Evolutionary conservation across 2,888 invertebrate species (phyloP).

Genomic region (Brachyptera risi): DNA sequence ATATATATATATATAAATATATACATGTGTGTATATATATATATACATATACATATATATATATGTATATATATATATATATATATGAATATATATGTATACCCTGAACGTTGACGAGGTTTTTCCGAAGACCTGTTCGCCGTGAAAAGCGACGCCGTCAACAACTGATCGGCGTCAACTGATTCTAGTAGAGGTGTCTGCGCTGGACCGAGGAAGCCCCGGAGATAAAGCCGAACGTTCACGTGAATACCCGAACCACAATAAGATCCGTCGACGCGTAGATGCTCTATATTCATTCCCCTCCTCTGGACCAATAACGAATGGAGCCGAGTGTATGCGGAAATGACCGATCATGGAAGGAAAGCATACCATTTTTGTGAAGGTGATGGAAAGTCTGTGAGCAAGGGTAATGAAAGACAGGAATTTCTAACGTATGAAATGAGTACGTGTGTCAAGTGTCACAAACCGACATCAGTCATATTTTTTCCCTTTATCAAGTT

Average conservation of each 20-base stretch:
- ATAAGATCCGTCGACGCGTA: neutral
- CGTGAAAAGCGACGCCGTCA: neutral
- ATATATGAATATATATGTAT: no score
- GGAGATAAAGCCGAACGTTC: conserved; percentile 4
- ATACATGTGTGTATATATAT: no score
- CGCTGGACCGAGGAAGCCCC: neutral
- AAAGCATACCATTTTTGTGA: neutral
- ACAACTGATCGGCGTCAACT: conserved; percentile 4
- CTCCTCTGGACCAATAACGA: neutral
- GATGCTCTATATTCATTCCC: neutral
- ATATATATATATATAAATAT: no score
- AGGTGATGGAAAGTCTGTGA: neutral
- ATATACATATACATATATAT: no score
- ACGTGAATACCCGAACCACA: conserved; percentile 4
- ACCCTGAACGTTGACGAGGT: no score
- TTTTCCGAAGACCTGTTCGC: no score
- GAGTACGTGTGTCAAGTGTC: no score
- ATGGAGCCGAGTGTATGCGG: neutral
- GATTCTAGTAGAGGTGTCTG: neutral
- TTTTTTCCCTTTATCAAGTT: no score
- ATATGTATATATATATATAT: no score
- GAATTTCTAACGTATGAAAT: neutral
- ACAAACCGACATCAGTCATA: no score
- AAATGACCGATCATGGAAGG: conserved; percentile 6
- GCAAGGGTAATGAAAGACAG: neutral